phyloP scores from a whole-genome alignment of 2,113 vertebrate genomes.

The Burhinus oedicnemus region DNA sequence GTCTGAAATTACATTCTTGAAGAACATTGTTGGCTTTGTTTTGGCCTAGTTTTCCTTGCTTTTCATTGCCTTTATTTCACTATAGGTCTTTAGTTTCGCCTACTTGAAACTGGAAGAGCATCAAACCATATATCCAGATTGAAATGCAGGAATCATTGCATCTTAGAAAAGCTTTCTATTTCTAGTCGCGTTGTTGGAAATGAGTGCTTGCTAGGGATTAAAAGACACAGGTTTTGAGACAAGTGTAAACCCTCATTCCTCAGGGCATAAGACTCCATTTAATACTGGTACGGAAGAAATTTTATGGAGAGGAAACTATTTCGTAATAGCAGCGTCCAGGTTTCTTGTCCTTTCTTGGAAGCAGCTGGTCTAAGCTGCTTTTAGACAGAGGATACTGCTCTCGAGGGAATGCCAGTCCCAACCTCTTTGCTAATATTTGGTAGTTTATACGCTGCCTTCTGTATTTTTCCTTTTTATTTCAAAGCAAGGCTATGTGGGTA shows the following conservation, averaged over 20 bases:
- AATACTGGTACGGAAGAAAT: background rate
- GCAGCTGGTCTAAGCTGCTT: background rate
- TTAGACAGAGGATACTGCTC: background rate
- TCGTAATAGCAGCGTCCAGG: background rate
- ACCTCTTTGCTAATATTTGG: background rate
- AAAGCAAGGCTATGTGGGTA: background rate
- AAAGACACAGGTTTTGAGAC: background rate
- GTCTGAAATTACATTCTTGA: background rate
- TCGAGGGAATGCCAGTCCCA: background rate
- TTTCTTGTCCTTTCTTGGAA: background rate
- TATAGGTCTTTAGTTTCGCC: background rate
- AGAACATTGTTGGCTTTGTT: background rate
- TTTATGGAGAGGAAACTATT: background rate
- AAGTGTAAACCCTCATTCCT: background rate
- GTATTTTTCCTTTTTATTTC: background rate
- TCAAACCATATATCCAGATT: background rate
- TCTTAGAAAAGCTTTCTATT: background rate
- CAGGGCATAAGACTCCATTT: background rate
- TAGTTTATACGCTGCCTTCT: background rate
- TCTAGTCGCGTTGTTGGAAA: background rate
- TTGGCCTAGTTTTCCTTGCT: background rate
- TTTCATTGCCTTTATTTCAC: background rate
- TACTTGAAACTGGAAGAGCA: background rate
- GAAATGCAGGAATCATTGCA: background rate
- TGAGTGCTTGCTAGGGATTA: background rate